These are phyloP conservation scores for Venustaconcha ellipsiformis DNA, from an alignment of 1,140 invertebrate genomes.

Conservation along the genomic window DNA sequence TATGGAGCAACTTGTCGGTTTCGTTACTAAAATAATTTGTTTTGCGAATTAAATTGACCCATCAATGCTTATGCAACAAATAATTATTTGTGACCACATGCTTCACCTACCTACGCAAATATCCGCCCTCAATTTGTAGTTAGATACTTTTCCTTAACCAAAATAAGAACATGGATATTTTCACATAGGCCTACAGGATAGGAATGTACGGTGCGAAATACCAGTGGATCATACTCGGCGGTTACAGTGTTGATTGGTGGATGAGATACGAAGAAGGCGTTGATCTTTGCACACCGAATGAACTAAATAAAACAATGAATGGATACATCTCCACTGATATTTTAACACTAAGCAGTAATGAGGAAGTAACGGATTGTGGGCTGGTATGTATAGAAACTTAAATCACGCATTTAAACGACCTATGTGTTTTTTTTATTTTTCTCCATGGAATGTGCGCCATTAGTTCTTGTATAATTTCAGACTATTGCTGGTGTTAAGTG, in stretches of 20 bases:
- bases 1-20: no score
- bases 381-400: constrained; percentile 78
- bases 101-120: background rate
- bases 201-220: constrained; percentile 90
- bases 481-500: no score
- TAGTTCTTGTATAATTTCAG: no score
- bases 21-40: no score
- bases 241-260: constrained; percentile 84
- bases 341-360: constrained; percentile 79
- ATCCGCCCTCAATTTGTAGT: background rate
- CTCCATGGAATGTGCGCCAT: no score
- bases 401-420: background rate
- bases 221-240: constrained; percentile 97
- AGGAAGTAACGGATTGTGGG: constrained; percentile 87
- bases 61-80: background rate
- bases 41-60: no score
- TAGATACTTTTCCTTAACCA: background rate
- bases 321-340: constrained; percentile 92
- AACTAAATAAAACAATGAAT: constrained; percentile 86
- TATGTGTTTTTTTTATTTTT: background rate
- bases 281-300: constrained; percentile 80
- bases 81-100: constrained; percentile 62
- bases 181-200: constrained; percentile 72
- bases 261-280: constrained; percentile 69
- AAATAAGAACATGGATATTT: constrained; percentile 1